A percentile compares a stretch with the other conserved stretches of the same genome.
Evolutionary conservation across 2,797 vertebrate species (phyloP).

Genomic region (Clamator glandarius): DNA sequence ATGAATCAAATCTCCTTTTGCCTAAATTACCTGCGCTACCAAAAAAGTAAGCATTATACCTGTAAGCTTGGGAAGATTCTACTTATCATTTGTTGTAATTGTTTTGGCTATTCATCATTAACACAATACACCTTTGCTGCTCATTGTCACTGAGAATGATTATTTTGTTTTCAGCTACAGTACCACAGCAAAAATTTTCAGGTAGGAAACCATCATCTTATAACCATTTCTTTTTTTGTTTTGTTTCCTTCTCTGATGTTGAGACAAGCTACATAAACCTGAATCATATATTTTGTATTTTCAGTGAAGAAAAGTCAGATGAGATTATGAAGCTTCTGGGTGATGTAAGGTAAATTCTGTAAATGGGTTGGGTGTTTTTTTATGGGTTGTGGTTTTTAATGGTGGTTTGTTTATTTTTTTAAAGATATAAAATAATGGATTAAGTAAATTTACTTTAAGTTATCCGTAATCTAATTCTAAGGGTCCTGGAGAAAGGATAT

Average conservation of each 20-base stretch:
- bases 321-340: conserved; percentile 97
- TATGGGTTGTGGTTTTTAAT: not conserved
- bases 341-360: conserved; percentile 88
- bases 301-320: conserved; percentile 98
- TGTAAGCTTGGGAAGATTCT: not conserved
- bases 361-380: not conserved
- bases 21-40: conserved; percentile 94
- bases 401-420: not conserved
- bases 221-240: not conserved
- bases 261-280: not conserved
- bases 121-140: not conserved
- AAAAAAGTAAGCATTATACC: conserved; percentile 85
- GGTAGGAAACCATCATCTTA: conserved; percentile 76
- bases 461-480: not conserved
- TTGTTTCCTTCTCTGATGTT: not conserved
- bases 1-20: conserved; percentile 93
- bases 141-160: not conserved
- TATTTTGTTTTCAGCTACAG: conserved; percentile 86
- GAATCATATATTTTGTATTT: conserved; percentile 53
- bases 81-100: not conserved
- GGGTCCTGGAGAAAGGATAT: not conserved
- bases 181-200: conserved; percentile 96
- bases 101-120: not conserved
- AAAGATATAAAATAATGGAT: not conserved
- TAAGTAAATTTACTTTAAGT: not conserved